Conservation (phyloP, 2,797 vertebrate species). For the Ispidina picta region DNA sequence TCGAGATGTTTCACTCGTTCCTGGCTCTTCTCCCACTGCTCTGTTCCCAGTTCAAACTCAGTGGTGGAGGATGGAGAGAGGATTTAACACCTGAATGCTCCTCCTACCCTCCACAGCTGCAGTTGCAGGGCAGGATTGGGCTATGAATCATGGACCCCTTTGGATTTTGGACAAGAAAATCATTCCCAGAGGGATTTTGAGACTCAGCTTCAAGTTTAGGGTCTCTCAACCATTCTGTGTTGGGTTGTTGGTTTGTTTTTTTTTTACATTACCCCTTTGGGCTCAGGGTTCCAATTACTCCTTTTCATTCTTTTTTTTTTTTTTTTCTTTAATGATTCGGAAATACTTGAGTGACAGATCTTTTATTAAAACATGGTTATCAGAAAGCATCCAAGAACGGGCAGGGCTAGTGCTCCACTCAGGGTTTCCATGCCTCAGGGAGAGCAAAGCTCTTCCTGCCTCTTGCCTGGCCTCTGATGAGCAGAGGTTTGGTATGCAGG, state of each 20-base stretch:
- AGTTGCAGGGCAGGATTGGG: not conserved
- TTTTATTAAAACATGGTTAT: constrained; percentile 61
- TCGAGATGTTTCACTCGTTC: not conserved
- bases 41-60: not conserved
- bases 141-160: not conserved
- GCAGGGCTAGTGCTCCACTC: not conserved
- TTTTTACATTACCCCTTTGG: constrained; percentile 1
- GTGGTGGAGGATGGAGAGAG: not conserved
- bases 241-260: not conserved
- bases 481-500: not conserved
- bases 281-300: constrained; percentile 34
- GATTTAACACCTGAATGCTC: not conserved
- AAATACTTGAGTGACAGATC: constrained; percentile 65
- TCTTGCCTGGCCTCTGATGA: not conserved
- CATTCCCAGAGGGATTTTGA: constrained; percentile 27
- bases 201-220: not conserved
- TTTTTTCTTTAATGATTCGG: not conserved
- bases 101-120: not conserved
- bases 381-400: constrained; percentile 6
- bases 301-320: not conserved
- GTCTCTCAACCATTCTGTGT: not conserved
- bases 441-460: constrained; percentile 22
- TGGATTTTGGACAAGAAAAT: not conserved
- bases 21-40: constrained; percentile 7
- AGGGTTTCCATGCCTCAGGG: constrained; percentile 70